Evolutionary conservation across 2,113 vertebrate species (phyloP).

Genomic region (Asarcornis scutulata): DNA sequence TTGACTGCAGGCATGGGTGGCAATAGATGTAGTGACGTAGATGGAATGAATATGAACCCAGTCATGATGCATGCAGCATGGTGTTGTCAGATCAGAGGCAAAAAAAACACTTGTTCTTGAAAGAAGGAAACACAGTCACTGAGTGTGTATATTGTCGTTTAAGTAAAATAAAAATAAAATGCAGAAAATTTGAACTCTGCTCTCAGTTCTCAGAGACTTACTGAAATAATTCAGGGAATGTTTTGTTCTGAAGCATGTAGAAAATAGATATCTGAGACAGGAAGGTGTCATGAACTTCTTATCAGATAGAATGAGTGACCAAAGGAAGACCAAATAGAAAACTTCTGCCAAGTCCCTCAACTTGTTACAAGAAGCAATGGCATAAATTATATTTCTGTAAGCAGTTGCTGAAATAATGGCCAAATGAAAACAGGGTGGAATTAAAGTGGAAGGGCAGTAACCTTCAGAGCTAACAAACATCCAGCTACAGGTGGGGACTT

Average conservation of each 20-base stretch:
- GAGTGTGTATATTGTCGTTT: neutral
- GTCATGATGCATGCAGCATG: neutral
- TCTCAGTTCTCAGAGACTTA: neutral
- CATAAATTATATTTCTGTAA: slow-evolving; percentile 7
- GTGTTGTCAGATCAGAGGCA: slow-evolving; percentile 10
- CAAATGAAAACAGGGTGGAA: neutral
- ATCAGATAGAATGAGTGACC: slow-evolving; percentile 1
- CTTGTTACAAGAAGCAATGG: neutral
- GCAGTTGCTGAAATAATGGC: neutral
- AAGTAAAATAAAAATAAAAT: neutral
- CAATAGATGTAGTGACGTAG: neutral
- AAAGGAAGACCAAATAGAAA: slow-evolving; percentile 15
- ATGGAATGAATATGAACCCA: neutral
- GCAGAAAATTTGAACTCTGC: neutral
- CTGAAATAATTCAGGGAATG: neutral
- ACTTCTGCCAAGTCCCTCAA: neutral
- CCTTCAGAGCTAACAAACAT: neutral
- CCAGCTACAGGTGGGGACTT: neutral
- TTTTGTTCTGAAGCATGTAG: neutral
- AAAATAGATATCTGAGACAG: neutral
- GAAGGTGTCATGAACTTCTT: neutral
- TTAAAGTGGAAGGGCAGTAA: neutral
- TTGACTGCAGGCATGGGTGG: neutral
- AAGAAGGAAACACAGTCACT: neutral
- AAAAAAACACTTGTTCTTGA: neutral